Evolutionary conservation across 2,888 invertebrate species (phyloP).

Genomic region (Pandemis heparana): DNA sequence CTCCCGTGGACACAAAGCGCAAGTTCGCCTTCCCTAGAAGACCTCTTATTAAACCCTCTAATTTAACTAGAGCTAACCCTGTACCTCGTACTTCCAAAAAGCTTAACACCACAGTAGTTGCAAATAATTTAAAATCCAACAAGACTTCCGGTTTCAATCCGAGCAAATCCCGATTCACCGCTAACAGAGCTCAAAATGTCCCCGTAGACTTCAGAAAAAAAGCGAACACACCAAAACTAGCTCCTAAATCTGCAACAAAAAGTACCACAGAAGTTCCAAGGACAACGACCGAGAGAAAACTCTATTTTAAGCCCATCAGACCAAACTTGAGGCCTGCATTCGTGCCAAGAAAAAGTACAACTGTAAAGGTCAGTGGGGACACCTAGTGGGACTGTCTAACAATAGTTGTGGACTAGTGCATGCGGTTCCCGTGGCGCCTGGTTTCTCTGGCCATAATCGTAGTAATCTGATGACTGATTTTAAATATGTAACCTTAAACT

Average conservation of each 20-base stretch:
- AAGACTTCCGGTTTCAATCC: constrained; percentile 71
- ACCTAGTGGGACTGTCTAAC: constrained; percentile 44
- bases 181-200: constrained; percentile 73
- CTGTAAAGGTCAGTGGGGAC: constrained; percentile 58
- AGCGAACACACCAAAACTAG: constrained; percentile 38
- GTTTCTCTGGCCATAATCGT: constrained; percentile 65
- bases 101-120: constrained; percentile 62
- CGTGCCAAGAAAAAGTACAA: constrained; percentile 70
- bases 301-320: constrained; percentile 72
- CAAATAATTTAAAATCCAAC: constrained; percentile 64
- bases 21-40: constrained; percentile 78
- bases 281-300: constrained; percentile 73
- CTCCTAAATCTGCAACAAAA: constrained; percentile 59
- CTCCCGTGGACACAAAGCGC: constrained; percentile 68
- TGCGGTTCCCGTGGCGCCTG: constrained; percentile 55
- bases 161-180: constrained; percentile 70
- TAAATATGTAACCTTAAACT: constrained; percentile 43
- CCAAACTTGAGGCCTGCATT: constrained; percentile 76
- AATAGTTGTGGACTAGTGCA: constrained; percentile 41
- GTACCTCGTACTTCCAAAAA: constrained; percentile 61
- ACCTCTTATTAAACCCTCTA: constrained; percentile 68
- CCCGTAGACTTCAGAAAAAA: constrained; percentile 74
- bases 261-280: constrained; percentile 72
- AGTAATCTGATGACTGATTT: constrained; percentile 51
- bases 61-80: constrained; percentile 62